phyloP scores from a whole-genome alignment of 2,797 vertebrate genomes.

The Eidolon dupreanum region DNA sequence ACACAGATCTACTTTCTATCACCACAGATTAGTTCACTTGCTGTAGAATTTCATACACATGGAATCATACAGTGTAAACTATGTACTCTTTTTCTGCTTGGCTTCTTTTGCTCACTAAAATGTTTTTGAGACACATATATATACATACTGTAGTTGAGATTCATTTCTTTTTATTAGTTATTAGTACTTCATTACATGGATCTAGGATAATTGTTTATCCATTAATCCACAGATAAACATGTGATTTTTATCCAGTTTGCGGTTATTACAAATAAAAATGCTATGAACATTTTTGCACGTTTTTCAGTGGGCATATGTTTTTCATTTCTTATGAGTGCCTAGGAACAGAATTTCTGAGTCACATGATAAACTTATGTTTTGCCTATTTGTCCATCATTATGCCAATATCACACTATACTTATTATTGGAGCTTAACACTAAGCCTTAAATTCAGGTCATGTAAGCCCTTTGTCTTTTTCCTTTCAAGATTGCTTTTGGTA shows the following conservation, averaged over 20 bases:
- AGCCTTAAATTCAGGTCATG: not conserved
- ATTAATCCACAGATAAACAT: not conserved
- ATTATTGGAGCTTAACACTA: not conserved
- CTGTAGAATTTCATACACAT: not conserved
- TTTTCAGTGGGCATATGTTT: not conserved
- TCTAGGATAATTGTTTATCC: not conserved
- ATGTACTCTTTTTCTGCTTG: not conserved
- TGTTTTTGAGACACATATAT: not conserved
- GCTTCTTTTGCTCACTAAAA: not conserved
- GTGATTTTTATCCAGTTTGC: not conserved
- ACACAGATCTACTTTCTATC: not conserved
- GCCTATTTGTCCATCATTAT: not conserved
- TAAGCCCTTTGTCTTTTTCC: not conserved
- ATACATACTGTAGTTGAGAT: not conserved
- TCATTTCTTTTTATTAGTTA: not conserved
- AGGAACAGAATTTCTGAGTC: not conserved
- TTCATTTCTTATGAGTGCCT: not conserved
- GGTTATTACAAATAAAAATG: slow-evolving; percentile 23
- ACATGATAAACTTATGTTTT: not conserved
- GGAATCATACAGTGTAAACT: not conserved
- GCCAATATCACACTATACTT: not conserved
- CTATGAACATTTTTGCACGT: not conserved
- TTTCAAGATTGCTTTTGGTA: not conserved
- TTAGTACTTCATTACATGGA: not conserved
- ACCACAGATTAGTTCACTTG: not conserved